phyloP scores from a whole-genome alignment of 2,888 invertebrate species.

The Eutolmus rufibarbis region DNA sequence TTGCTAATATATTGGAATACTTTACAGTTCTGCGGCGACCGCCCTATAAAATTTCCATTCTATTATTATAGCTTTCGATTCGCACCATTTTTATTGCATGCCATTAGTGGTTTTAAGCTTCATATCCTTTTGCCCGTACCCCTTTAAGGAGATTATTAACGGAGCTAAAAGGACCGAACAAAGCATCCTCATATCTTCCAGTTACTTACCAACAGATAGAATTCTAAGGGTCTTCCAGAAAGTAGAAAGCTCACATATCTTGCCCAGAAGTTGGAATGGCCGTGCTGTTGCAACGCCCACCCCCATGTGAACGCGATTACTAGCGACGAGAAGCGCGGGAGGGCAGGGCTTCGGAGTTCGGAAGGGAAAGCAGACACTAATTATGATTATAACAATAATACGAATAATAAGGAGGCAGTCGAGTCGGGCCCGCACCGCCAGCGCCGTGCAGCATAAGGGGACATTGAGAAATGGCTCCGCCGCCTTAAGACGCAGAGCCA shows the following conservation, averaged over 20 bases:
- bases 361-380: slow-evolving; percentile 4
- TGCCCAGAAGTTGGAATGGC: not conserved
- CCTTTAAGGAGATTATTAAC: not conserved
- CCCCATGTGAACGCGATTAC: not conserved
- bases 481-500: not conserved
- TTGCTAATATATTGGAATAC: too few relatives aligned
- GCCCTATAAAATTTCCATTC: too few relatives aligned
- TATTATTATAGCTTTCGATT: too few relatives aligned
- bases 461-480: slow-evolving; percentile 6
- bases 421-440: not conserved
- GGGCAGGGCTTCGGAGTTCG: not conserved
- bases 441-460: not conserved
- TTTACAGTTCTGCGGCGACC: too few relatives aligned
- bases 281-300: not conserved
- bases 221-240: not conserved
- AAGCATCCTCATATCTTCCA: not conserved
- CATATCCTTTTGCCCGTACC: too few relatives aligned
- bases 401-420: slow-evolving; percentile 21
- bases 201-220: not conserved
- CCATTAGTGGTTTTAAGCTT: too few relatives aligned
- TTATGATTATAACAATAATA: slow-evolving; percentile 32
- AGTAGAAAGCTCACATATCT: not conserved
- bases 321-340: not conserved
- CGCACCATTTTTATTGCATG: too few relatives aligned
- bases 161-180: not conserved